Conservation (phyloP, 2,797 vertebrate genomes). For the Cyprinella venusta region DNA sequence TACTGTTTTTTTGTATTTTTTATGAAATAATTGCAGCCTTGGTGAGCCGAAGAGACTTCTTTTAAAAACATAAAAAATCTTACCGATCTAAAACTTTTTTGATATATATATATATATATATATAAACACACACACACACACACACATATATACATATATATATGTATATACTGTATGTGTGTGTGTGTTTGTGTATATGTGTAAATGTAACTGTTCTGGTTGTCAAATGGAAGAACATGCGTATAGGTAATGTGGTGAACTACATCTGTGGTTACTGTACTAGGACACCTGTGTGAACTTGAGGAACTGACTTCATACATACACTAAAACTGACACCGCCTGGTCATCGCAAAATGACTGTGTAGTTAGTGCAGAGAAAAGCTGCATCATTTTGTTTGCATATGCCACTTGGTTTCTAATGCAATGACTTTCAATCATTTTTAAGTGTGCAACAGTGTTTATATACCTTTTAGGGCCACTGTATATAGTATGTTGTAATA, state of each 20-base stretch:
- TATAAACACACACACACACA: too few species aligned
- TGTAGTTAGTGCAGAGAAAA: not conserved
- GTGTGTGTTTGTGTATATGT: too few species aligned
- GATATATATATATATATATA: too few species aligned
- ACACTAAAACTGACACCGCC: not conserved
- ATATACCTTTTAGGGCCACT: not conserved
- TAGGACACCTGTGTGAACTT: constrained; percentile 7
- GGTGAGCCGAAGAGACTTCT: too few species aligned
- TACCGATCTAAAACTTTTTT: too few species aligned
- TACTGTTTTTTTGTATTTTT: too few species aligned
- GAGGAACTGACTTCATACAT: not conserved
- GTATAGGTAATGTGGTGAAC: not conserved
- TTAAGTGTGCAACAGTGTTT: not conserved
- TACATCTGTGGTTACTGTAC: not conserved
- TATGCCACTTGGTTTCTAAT: not conserved
- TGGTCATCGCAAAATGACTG: not conserved
- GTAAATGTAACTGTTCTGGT: not conserved
- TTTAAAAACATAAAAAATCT: too few species aligned
- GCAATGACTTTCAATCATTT: not conserved
- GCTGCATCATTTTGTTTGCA: not conserved
- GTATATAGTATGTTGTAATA: not conserved
- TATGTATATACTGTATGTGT: too few species aligned
- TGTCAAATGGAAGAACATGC: not conserved
- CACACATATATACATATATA: too few species aligned
- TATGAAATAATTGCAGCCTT: too few species aligned